Base-by-base conservation (phyloP, 2,888 invertebrate species). In the Dasypolia templi region DNA sequence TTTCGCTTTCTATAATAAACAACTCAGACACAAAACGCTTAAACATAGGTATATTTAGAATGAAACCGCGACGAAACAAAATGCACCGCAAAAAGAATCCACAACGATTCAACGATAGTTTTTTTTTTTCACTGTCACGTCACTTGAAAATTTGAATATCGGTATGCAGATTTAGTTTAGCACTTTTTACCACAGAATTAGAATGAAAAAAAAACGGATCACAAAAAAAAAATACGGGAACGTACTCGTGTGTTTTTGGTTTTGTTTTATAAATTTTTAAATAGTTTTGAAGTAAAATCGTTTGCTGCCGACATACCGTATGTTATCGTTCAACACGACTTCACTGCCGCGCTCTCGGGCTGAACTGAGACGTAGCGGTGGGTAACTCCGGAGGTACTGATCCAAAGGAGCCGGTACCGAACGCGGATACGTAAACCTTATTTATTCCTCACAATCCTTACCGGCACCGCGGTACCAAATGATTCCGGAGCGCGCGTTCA, bases 1-100 rank as follows among this genome's bases (percentile, higher is more conserved):
- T 94, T 94, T 92, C 86, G 93, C 88, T 87, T 91, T 92, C 89
- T 91, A 90, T 89, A 94, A 94, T 93, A 94, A 92, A 93, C 92
- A 90, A 91, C 91, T 88, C 89, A 91, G 91, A 93, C 93, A 92
- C 92, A 91, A 90, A 92, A 93, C 91, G 89, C 88, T 89, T 84
- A 87, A 84, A 85, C 76, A 74, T 79, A 69, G 29, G 32, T 75
- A 84, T 80, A 81, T 82, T 78, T 78, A 88, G 75, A 85, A 82
- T 84, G 79, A 74, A 81, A 81, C 68, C 67, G 81, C 75, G 78
- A 70, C 66, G 71, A 80, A 88, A 84, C 88, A 88, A 91, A 92
- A 91, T 91, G 91, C 93, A 93, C 93, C 91, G 85, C 76, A 79
- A 79, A 82, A 81, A 82, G 77, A 75, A 83, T 84, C 79, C 83